phyloP scores from a whole-genome alignment of 2,888 invertebrate species.

The Erynnis tages region DNA sequence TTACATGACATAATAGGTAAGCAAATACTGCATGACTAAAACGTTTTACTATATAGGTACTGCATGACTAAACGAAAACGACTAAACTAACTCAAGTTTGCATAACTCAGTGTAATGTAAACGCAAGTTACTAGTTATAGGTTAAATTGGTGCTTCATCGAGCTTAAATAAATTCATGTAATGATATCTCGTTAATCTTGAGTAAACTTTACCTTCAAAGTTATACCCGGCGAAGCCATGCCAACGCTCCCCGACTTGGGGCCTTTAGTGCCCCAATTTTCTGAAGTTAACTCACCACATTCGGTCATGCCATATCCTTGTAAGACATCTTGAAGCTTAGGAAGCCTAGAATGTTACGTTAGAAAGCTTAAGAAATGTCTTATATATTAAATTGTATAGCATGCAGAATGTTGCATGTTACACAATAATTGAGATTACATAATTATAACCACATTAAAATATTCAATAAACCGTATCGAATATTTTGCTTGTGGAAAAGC shows the following conservation, averaged over 20 bases:
- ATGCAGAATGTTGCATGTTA: no score
- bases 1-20: no score
- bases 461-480: no score
- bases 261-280: conserved; percentile 56
- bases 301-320: conserved; percentile 71
- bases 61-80: neutral
- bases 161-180: conserved; percentile 21
- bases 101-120: conserved; percentile 2
- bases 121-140: conserved; percentile 11
- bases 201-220: conserved; percentile 48
- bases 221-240: conserved; percentile 56
- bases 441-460: no score
- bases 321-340: conserved; percentile 43
- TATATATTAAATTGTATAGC: no score
- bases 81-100: neutral
- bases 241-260: conserved; percentile 63
- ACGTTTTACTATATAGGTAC: no score
- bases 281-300: conserved; percentile 59
- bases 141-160: conserved; percentile 17
- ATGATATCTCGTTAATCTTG: conserved; percentile 25
- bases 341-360: conserved; percentile 43
- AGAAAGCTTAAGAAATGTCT: neutral
- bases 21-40: no score
- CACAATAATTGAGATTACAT: no score
- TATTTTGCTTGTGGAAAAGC: no score